These are phyloP conservation scores for Acanthurus leucopareius DNA, from an alignment of 2,797 vertebrate species.

Conservation along the genomic window DNA sequence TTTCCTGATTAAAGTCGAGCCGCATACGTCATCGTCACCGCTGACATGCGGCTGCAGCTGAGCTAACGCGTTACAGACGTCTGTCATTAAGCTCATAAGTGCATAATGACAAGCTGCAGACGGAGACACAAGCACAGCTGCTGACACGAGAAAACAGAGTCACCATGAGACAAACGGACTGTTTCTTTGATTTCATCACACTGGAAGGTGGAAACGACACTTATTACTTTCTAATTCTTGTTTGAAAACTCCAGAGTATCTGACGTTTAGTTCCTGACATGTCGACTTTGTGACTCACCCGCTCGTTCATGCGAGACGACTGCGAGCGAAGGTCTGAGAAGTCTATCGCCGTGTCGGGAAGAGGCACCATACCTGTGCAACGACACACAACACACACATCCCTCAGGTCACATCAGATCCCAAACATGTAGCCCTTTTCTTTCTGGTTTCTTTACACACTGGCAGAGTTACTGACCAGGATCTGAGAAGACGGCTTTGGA, in stretches of 20 bases:
- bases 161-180: fast-evolving
- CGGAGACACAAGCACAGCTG: conserved; percentile 11
- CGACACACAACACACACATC: not conserved
- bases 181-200: not conserved
- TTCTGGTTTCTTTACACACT: too few species aligned
- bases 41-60: too few species aligned
- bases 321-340: conserved; percentile 89
- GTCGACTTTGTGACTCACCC: too few species aligned
- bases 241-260: too few species aligned
- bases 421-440: too few species aligned
- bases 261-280: too few species aligned
- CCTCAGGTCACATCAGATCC: too few species aligned
- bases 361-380: conserved; percentile 85
- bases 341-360: conserved; percentile 87
- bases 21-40: not conserved
- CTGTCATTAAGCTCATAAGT: conserved; percentile 5
- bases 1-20: too few species aligned
- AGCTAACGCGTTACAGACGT: too few species aligned
- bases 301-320: conserved; percentile 83
- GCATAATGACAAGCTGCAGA: conserved; percentile 5
- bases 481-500: conserved; percentile 88
- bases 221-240: too few species aligned
- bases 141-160: not conserved
- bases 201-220: not conserved
- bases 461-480: conserved; percentile 84